These are phyloP conservation scores for Myioborus melanocephalus DNA, from an alignment of 2,797 vertebrate genomes.

Conservation along the genomic window DNA sequence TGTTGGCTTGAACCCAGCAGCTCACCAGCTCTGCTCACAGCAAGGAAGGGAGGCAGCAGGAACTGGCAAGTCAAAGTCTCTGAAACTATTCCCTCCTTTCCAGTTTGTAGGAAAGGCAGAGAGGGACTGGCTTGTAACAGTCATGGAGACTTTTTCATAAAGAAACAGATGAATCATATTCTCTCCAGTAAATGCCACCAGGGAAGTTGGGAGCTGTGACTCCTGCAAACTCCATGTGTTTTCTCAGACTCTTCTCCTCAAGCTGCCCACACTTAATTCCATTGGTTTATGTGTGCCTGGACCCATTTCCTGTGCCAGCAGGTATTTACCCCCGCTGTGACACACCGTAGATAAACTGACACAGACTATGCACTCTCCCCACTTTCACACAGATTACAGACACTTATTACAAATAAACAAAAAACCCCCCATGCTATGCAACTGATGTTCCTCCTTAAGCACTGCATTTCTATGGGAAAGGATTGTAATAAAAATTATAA, in stretches of 20 bases:
- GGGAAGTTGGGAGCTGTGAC: not conserved
- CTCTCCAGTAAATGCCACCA: not conserved
- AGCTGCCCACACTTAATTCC: slow-evolving; percentile 30
- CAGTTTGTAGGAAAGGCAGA: not conserved
- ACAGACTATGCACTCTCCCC: slow-evolving; percentile 29
- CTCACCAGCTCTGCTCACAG: not conserved
- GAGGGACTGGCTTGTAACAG: not conserved
- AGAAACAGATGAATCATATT: not conserved
- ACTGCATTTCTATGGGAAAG: not conserved
- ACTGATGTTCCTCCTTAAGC: not conserved
- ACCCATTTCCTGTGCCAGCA: slow-evolving; percentile 51
- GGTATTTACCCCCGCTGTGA: slow-evolving; percentile 42
- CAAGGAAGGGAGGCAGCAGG: not conserved
- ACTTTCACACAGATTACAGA: slow-evolving; percentile 39
- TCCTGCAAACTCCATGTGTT: not conserved
- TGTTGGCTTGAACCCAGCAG: not conserved
- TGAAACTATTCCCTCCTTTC: not conserved
- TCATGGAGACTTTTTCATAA: not conserved
- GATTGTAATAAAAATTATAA: not conserved
- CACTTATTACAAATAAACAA: slow-evolving; percentile 38
- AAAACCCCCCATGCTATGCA: not conserved
- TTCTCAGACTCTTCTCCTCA: slow-evolving; percentile 33
- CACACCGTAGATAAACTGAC: slow-evolving; percentile 32
- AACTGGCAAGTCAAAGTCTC: not conserved
- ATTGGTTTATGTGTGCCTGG: slow-evolving; percentile 12